phyloP scores from a whole-genome alignment of 2,113 vertebrate species.

The Clarias gariepinus region DNA sequence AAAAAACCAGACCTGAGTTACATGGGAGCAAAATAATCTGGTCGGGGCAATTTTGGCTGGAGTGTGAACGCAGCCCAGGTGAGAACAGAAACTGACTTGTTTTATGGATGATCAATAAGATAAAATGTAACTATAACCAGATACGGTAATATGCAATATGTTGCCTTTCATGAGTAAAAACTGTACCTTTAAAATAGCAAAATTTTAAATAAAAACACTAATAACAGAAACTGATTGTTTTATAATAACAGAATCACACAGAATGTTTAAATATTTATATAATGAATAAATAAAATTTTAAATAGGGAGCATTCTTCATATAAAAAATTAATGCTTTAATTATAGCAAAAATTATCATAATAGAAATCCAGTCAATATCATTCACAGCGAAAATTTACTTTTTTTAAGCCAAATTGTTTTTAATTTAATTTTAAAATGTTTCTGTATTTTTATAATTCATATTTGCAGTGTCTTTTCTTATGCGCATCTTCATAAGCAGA shows the following conservation, averaged over 20 bases:
- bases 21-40: too few relatives aligned
- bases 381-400: too few relatives aligned
- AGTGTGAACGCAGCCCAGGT: too few relatives aligned
- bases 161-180: too few relatives aligned
- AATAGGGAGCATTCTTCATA: background rate
- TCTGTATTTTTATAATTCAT: background rate
- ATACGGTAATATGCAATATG: too few relatives aligned
- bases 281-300: background rate
- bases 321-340: background rate
- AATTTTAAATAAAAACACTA: too few relatives aligned
- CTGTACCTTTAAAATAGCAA: too few relatives aligned
- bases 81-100: background rate
- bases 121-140: background rate
- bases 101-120: background rate
- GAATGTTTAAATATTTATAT: background rate
- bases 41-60: too few relatives aligned
- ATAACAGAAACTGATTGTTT: background rate
- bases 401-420: too few relatives aligned
- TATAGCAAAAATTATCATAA: background rate
- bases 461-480: background rate
- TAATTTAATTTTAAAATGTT: too few relatives aligned
- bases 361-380: background rate
- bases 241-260: background rate
- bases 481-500: too few relatives aligned
- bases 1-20: too few relatives aligned